These are phyloP conservation scores for Syngnathoides biaculeatus DNA, from an alignment of 2,113 vertebrate species.

Conservation along the genomic window DNA sequence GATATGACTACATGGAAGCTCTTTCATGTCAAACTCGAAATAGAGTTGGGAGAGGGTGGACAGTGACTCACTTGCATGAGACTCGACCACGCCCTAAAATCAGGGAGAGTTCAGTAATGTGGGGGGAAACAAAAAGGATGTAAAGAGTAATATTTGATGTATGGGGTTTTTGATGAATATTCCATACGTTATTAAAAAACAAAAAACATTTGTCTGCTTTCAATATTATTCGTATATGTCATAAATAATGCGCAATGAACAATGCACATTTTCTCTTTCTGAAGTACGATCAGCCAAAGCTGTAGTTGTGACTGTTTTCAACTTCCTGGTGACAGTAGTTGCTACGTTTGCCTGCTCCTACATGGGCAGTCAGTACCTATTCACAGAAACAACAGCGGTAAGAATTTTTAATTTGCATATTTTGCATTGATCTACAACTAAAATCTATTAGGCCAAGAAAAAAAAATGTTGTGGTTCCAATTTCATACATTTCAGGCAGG, in stretches of 20 bases:
- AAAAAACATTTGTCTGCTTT: background rate
- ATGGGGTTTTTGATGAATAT: too few relatives aligned
- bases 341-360: conserved; percentile 89
- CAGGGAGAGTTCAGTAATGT: too few relatives aligned
- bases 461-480: too few relatives aligned
- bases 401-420: conserved; percentile 47
- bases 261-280: conserved; percentile 5
- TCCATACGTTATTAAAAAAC: background rate
- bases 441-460: background rate
- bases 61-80: too few relatives aligned
- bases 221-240: background rate
- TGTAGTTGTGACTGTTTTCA: conserved; percentile 84
- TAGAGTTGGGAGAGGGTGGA: too few relatives aligned
- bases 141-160: too few relatives aligned
- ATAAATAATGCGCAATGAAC: background rate
- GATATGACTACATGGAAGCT: too few relatives aligned
- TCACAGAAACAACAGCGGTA: conserved; percentile 83
- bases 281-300: conserved; percentile 87
- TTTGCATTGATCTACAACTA: background rate
- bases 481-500: too few relatives aligned
- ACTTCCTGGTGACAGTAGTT: conserved; percentile 89
- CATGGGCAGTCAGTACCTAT: conserved; percentile 92
- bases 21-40: too few relatives aligned
- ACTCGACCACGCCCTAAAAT: too few relatives aligned
- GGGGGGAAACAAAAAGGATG: too few relatives aligned